Evolutionary conservation across 2,888 invertebrate genomes (phyloP).

Genomic region (Macaria liturata): DNA sequence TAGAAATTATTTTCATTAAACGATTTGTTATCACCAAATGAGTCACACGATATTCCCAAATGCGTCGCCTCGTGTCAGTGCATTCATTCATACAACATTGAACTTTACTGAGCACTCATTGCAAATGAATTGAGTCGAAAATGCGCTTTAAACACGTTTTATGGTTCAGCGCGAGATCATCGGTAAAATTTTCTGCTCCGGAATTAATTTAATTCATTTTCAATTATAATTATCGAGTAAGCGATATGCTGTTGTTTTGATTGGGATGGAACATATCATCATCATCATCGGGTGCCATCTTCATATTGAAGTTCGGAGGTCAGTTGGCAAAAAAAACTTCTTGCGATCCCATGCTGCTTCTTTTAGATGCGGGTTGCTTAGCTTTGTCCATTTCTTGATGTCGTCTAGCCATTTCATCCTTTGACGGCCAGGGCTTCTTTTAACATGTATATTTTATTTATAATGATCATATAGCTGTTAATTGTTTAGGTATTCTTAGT

Average conservation of each 20-base stretch:
- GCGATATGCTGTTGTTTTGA: slow-evolving; percentile 35
- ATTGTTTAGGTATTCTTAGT: too few relatives aligned
- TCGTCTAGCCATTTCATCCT: slow-evolving; percentile 22
- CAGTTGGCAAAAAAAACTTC: slow-evolving; percentile 6
- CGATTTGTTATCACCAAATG: too few relatives aligned
- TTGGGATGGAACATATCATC: slow-evolving; percentile 36
- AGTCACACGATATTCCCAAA: too few relatives aligned
- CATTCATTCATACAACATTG: slow-evolving; percentile 59
- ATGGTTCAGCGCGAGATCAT: slow-evolving; percentile 59
- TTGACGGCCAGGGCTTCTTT: too few relatives aligned
- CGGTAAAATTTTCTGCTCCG: slow-evolving; percentile 45
- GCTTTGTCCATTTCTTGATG: slow-evolving; percentile 37
- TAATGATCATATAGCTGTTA: too few relatives aligned
- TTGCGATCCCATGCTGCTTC: too few relatives aligned
- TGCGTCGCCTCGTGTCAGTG: slow-evolving; percentile 31
- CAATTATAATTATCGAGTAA: slow-evolving; percentile 50
- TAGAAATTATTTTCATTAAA: too few relatives aligned
- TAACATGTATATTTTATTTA: too few relatives aligned
- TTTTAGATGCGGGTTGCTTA: slow-evolving; percentile 44
- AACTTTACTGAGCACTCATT: slow-evolving; percentile 53
- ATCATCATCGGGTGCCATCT: too few relatives aligned
- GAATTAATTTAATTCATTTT: slow-evolving; percentile 57
- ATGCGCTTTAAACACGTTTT: slow-evolving; percentile 57
- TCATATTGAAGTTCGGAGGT: too few relatives aligned
- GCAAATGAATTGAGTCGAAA: slow-evolving; percentile 59